These are phyloP conservation scores for Strigamia maritima DNA, from an alignment of 2,888 invertebrate genomes.

Conservation along the genomic window DNA sequence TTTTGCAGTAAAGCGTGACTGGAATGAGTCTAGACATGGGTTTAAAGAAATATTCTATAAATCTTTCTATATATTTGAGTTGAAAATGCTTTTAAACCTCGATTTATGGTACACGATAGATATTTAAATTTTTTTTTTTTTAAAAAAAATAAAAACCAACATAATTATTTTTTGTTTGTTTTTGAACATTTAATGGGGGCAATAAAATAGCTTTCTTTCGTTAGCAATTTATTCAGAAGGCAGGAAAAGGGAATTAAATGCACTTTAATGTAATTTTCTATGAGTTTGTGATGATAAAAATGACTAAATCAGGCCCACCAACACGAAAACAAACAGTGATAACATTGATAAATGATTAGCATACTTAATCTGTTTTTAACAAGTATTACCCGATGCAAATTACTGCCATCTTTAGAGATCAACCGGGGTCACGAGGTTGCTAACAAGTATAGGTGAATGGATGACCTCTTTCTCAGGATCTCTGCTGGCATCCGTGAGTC, in stretches of 20 bases:
- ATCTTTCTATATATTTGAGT: neutral
- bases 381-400: slow-evolving; percentile 8
- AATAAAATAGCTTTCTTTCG: too few species aligned
- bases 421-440: slow-evolving; percentile 18
- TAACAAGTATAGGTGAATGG: slow-evolving; percentile 16
- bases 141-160: too few species aligned
- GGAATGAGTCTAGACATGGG: neutral
- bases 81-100: neutral
- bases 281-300: too few species aligned
- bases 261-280: neutral
- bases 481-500: neutral
- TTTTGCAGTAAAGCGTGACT: neutral
- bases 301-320: neutral
- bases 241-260: neutral
- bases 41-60: neutral
- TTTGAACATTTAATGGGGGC: too few species aligned
- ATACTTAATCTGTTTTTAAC: slow-evolving; percentile 12
- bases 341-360: neutral
- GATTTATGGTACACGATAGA: neutral
- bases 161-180: too few species aligned
- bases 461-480: slow-evolving; percentile 24
- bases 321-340: neutral
- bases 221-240: neutral
- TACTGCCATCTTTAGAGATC: slow-evolving; percentile 21
- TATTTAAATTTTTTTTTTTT: too few species aligned